Evolutionary conservation across 2,888 invertebrate species (phyloP).

Genomic region (Oxycera nigricornis): DNA sequence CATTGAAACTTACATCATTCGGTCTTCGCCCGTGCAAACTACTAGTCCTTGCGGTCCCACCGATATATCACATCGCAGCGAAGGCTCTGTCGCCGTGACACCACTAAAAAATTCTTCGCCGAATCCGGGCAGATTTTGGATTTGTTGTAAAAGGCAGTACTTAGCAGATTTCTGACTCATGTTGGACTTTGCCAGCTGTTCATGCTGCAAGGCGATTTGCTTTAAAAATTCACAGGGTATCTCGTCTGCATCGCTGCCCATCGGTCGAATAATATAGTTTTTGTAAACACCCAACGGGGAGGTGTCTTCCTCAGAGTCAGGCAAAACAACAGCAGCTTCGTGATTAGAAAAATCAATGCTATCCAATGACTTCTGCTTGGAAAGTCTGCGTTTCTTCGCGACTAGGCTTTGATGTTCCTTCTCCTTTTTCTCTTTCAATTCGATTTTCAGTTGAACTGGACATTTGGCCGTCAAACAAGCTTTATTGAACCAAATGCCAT

Average conservation of each 20-base stretch:
- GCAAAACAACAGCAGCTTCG: conserved; percentile 34
- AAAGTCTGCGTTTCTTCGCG: conserved; percentile 60
- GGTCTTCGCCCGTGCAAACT: conserved; percentile 71
- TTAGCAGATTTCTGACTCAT: conserved; percentile 81
- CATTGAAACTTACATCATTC: conserved; percentile 63
- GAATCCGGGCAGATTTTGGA: conserved; percentile 79
- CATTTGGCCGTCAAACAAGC: conserved; percentile 56
- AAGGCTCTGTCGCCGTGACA: conserved; percentile 62
- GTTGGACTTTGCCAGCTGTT: conserved; percentile 61
- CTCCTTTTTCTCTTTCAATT: conserved; percentile 55
- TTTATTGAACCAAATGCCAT: conserved; percentile 58
- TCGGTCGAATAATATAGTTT: conserved; percentile 57
- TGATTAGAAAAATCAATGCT: conserved; percentile 53
- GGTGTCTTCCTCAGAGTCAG: conserved; percentile 49
- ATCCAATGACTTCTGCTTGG: conserved; percentile 60
- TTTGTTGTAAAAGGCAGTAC: conserved; percentile 83
- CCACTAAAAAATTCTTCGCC: conserved; percentile 85
- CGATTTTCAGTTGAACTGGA: conserved; percentile 55
- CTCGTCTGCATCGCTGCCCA: conserved; percentile 48
- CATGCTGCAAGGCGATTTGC: conserved; percentile 59
- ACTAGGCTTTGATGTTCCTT: conserved; percentile 51
- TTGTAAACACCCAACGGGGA: conserved; percentile 58
- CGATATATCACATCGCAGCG: conserved; percentile 67
- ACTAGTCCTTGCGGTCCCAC: conserved; percentile 86
- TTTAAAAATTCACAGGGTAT: conserved; percentile 57